Evolutionary conservation across 2,888 invertebrate genomes (phyloP).

Genomic region (Punctoribates punctum): DNA sequence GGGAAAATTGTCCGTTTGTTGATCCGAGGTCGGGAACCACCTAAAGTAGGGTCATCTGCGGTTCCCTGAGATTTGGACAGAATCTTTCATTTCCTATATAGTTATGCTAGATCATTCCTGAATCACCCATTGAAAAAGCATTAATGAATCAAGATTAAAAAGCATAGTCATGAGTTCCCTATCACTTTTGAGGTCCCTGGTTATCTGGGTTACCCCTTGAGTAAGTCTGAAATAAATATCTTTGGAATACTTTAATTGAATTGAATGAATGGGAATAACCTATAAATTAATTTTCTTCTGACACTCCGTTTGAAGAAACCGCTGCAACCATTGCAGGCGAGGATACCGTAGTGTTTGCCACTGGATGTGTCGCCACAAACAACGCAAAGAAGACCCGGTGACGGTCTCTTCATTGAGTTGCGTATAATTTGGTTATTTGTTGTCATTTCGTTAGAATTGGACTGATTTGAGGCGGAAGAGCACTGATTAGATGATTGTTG

Average conservation of each 20-base stretch:
- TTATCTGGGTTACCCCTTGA: no score
- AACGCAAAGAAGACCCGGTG: slow-evolving; percentile 71
- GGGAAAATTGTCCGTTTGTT: no score
- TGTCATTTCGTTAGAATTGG: not conserved
- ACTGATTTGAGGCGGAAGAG: slow-evolving; percentile 8
- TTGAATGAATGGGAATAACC: slow-evolving; percentile 60
- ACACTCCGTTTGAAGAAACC: slow-evolving; percentile 98
- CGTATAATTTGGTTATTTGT: slow-evolving; percentile 24
- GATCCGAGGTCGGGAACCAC: no score
- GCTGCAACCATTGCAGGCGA: slow-evolving; percentile 98
- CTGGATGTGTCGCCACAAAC: slow-evolving; percentile 96
- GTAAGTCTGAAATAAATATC: not conserved
- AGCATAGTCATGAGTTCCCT: no score
- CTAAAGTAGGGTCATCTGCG: no score
- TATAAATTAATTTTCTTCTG: slow-evolving; percentile 90
- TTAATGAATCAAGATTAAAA: no score
- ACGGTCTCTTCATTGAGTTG: slow-evolving; percentile 45
- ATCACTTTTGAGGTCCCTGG: no score
- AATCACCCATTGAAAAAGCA: no score
- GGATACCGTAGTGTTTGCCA: slow-evolving; percentile 95
- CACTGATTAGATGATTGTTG: slow-evolving; percentile 9
- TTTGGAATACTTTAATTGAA: not conserved
- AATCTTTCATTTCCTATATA: no score
- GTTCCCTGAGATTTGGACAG: no score
- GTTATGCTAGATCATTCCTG: no score